Percentiles rank a stretch among this genome's conserved stretches.
Conservation (phyloP, 2,888 invertebrate genomes). For the Herminia tarsipennalis region DNA sequence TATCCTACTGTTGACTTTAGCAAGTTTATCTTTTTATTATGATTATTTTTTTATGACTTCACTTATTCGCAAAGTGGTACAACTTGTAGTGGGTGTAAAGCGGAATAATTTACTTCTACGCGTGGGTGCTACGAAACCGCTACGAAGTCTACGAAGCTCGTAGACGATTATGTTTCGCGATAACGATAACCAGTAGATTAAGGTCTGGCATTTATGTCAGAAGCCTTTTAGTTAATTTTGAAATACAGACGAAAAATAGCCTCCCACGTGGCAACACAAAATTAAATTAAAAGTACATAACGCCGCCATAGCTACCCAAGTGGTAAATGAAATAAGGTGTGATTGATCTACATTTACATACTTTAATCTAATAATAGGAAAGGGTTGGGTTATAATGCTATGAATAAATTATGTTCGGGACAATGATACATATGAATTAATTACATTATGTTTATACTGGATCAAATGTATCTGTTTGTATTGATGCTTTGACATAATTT, state of each 20-base stretch:
- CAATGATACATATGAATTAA: no score
- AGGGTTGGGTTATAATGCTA: no score
- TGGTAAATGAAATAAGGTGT: no score
- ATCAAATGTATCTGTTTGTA: no score
- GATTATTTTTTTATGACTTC: neutral
- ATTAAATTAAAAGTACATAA: neutral
- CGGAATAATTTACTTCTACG: conserved; percentile 1
- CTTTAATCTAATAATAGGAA: no score
- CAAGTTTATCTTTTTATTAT: neutral
- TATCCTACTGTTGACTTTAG: no score
- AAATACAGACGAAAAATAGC: neutral
- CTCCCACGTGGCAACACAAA: neutral
- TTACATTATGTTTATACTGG: no score
- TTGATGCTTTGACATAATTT: no score
- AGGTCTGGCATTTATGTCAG: neutral
- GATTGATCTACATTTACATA: no score
- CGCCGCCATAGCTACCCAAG: no score
- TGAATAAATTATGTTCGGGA: no score
- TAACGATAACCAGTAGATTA: neutral
- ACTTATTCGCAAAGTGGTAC: neutral
- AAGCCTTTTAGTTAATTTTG: neutral
- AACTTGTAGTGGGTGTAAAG: neutral
- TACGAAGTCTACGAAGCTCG: conserved; percentile 7
- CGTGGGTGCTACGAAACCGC: conserved; percentile 10
- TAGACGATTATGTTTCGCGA: conserved; percentile 3